phyloP scores from a whole-genome alignment of 2,113 vertebrate species.

The Trinectes maculatus region DNA sequence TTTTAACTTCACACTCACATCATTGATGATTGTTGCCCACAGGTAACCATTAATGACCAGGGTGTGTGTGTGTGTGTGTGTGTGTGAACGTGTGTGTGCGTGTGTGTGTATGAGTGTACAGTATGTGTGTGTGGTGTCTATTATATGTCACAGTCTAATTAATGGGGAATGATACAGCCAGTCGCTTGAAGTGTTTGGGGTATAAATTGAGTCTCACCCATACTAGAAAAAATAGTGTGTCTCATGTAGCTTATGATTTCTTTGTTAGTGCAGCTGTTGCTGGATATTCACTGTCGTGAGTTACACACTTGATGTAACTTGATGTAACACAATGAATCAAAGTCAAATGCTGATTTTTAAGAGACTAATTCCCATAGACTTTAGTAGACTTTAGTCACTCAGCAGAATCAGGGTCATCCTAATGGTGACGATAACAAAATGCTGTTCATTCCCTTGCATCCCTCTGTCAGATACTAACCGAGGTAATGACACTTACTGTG shows the following conservation, averaged over 20 bases:
- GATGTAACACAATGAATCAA: neutral
- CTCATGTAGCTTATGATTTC: neutral
- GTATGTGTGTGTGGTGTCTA: constrained; percentile 51
- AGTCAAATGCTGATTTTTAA: neutral
- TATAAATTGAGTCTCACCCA: constrained; percentile 6
- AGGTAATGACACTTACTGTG: constrained; percentile 48
- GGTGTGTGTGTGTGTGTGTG: constrained; percentile 59
- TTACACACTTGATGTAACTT: neutral
- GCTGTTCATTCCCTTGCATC: constrained; percentile 80
- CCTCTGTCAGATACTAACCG: constrained; percentile 70
- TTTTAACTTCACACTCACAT: constrained; percentile 74
- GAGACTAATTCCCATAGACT: neutral
- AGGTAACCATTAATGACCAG: constrained; percentile 84
- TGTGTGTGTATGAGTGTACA: constrained; percentile 24
- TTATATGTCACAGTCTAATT: constrained; percentile 81
- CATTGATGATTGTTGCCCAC: constrained; percentile 83
- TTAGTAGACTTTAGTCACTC: constrained; percentile 3
- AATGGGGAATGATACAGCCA: constrained; percentile 87
- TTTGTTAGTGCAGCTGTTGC: neutral
- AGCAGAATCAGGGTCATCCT: constrained; percentile 5
- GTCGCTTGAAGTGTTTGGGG: constrained; percentile 45
- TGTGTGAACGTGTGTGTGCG: constrained; percentile 23
- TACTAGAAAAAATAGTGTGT: neutral
- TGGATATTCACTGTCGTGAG: constrained; percentile 2
- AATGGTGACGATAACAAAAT: constrained; percentile 9